Evolutionary conservation across 1,140 invertebrate genomes (phyloP), one percentile per base, ranked within the genome.

Genomic region (Drosophila pruinosa): DNA sequence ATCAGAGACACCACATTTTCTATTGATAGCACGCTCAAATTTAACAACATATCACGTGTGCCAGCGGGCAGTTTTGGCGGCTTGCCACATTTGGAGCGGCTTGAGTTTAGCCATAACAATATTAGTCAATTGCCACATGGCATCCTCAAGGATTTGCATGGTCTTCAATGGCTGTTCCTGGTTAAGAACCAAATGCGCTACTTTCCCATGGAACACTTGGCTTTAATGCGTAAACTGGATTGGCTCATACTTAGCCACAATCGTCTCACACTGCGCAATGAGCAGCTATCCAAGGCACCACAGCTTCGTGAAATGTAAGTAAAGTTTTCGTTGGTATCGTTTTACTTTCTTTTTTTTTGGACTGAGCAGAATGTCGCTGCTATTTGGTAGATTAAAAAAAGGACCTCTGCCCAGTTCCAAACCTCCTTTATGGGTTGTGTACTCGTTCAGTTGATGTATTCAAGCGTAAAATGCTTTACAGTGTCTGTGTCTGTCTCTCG

Each of bases 301-400:
- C 82, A 74, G 31, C 79, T 94, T 2, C 75, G 72, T 34, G 92
- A 94, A 78, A 83, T 94, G 93, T 94, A 91, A 93, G 93, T 92
- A 52, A 63, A 77, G 34, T 48, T 59, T 34, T 43, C 34, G 15
- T 12, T 48, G 12, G 15, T 38, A 4, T 54, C 24, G 4, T 1
- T 21, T 54, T 24, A 24, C 10, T 39, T 24, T 24, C n/a, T 3
- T 38, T 24, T 3, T 28, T 45, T 10, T 12, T 21, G 24, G 34
- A 43, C 8, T 39, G 38, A 48, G 10, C 53, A 22, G 21, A 67
- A 61, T 68, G 64, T 48, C 21, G 57, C 52, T 64, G 71, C 81
- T 81, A 81, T 86, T 85, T 88, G 77, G 74, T 64, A 77, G 65
- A 85, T 85, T 85, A 85, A 86, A 81, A 63, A 41, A 65, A 58